Evolutionary conservation across 2,113 vertebrate species (phyloP).

Genomic region (Accipiter virgatus): DNA sequence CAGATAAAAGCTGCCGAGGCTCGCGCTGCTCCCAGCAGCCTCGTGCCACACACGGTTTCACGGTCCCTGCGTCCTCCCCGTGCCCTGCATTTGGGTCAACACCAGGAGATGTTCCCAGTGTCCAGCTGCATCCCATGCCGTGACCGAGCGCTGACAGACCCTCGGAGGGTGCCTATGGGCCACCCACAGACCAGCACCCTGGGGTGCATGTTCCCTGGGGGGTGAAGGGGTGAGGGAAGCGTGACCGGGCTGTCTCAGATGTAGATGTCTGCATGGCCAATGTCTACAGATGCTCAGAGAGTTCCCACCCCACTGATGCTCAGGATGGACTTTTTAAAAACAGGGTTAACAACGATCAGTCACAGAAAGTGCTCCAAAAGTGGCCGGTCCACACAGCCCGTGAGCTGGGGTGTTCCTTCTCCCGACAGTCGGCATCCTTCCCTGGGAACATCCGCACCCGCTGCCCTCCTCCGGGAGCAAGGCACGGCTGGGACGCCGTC

Average conservation of each 20-base stretch:
- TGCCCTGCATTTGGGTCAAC: not conserved
- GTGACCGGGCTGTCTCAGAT: not conserved
- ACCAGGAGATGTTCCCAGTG: not conserved
- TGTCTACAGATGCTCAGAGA: rapidly evolving
- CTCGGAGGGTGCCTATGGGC: rapidly evolving
- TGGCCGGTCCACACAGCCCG: rapidly evolving
- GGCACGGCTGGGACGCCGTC: not conserved
- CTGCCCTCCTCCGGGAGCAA: not conserved
- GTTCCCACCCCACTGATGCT: not conserved
- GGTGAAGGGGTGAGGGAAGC: not conserved
- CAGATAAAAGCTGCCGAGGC: not conserved
- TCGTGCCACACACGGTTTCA: rapidly evolving
- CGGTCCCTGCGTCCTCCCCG: rapidly evolving
- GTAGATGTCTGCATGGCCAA: not conserved
- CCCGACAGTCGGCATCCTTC: rapidly evolving
- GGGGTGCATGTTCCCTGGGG: not conserved
- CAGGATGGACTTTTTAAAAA: rapidly evolving
- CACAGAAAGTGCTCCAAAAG: not conserved
- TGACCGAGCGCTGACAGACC: rapidly evolving
- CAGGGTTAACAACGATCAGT: rapidly evolving
- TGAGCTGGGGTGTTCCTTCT: not conserved
- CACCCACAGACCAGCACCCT: not conserved
- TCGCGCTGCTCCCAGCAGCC: not conserved
- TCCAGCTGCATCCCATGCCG: not conserved
- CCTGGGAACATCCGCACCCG: rapidly evolving